phyloP scores from a whole-genome alignment of 2,113 vertebrate species.

The Corydoras maculifer region DNA sequence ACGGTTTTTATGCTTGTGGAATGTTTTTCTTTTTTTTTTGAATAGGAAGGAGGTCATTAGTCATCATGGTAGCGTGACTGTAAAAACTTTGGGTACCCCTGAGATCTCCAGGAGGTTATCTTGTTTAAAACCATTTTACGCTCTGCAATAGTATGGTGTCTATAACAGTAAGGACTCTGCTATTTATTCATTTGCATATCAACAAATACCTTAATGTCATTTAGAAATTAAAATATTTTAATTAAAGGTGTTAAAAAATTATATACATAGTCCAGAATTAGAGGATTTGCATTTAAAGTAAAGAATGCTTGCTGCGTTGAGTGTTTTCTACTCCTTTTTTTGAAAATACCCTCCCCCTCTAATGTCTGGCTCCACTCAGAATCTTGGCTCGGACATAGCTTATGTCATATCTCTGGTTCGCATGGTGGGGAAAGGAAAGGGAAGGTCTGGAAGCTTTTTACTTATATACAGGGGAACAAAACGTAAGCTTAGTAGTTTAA shows the following conservation, averaged over 20 bases:
- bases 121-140: too few species aligned
- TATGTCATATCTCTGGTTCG: conserved; percentile 35
- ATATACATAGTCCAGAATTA: not conserved
- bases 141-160: too few species aligned
- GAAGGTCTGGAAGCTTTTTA: conserved; percentile 8
- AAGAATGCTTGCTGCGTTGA: conserved; percentile 20
- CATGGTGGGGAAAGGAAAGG: conserved; percentile 20
- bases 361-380: conserved; percentile 31
- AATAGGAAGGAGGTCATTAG: too few species aligned
- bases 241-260: not conserved
- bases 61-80: too few species aligned
- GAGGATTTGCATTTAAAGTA: conserved; percentile 17
- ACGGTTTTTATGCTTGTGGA: too few species aligned
- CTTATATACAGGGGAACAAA: not conserved
- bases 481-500: not conserved
- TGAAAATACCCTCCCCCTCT: conserved; percentile 14
- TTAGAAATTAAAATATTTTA: not conserved
- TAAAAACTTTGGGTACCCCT: too few species aligned
- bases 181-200: too few species aligned
- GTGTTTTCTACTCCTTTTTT: not conserved
- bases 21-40: too few species aligned
- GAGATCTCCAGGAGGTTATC: too few species aligned
- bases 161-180: too few species aligned
- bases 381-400: conserved; percentile 36
- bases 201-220: not conserved